Conservation (phyloP, 2,888 invertebrate species). For the Gnatocerus cornutus region DNA sequence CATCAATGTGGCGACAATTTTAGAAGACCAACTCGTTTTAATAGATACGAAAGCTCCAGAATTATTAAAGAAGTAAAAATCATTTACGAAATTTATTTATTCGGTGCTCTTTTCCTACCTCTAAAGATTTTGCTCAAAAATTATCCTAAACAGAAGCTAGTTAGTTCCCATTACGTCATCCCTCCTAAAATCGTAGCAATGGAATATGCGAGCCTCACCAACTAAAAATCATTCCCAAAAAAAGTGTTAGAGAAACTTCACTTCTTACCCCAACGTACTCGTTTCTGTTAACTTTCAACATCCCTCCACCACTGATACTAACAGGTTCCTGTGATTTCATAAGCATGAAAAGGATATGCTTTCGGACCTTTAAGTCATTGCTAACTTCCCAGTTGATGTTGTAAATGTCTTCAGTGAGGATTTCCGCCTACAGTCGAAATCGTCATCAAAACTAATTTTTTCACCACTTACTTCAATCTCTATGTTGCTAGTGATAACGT, state of each 20-base stretch:
- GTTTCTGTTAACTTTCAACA: slow-evolving; percentile 32
- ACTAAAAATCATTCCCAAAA: slow-evolving; percentile 14
- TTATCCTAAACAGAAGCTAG: not conserved
- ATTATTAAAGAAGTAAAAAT: too few species aligned
- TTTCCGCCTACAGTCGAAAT: slow-evolving; percentile 19
- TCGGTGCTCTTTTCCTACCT: too few species aligned
- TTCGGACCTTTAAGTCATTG: slow-evolving; percentile 11
- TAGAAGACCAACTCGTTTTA: not conserved
- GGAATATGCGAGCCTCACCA: slow-evolving; percentile 23
- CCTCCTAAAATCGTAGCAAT: slow-evolving; percentile 32
- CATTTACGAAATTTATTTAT: too few species aligned
- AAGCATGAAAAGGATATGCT: slow-evolving; percentile 37
- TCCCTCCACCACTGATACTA: slow-evolving; percentile 36
- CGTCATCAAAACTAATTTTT: not conserved
- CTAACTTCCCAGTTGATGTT: slow-evolving; percentile 33
- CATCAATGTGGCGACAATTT: not conserved
- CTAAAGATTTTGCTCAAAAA: too few species aligned
- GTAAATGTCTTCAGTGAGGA: slow-evolving; percentile 28
- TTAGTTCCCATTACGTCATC: slow-evolving; percentile 13
- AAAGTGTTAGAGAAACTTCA: not conserved
- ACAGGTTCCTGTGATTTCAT: slow-evolving; percentile 33
- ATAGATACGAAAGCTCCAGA: too few species aligned
- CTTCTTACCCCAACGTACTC: slow-evolving; percentile 35
- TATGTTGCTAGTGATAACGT: slow-evolving; percentile 33
- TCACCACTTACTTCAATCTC: slow-evolving; percentile 30